A percentile compares a stretch with the other conserved stretches of the same genome.
Evolutionary conservation across 92 coral and sea anemone species (phyloP).

Genomic region (Epizoanthus illoricatus): DNA sequence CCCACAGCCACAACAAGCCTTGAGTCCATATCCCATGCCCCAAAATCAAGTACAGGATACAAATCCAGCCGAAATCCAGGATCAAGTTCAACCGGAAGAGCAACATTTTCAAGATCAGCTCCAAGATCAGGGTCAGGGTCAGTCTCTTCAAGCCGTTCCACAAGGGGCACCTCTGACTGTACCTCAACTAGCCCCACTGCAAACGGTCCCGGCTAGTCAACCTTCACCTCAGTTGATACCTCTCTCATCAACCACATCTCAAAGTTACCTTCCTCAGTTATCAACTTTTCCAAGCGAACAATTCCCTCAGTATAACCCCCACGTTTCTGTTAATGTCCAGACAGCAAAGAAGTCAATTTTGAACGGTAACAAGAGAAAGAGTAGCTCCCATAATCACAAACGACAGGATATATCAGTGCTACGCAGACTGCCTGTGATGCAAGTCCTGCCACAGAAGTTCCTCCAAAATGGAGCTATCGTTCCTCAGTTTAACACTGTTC

Average conservation of each 20-base stretch:
- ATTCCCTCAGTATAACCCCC: slow-evolving; percentile 39
- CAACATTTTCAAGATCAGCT: slow-evolving; percentile 6
- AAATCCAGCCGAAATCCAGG: slow-evolving; percentile 3
- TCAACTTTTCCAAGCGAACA: slow-evolving; percentile 27
- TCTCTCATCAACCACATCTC: background rate
- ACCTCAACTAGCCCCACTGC: background rate
- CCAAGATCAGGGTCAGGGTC: slow-evolving; percentile 11
- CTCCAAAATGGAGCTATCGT: slow-evolving; percentile 71
- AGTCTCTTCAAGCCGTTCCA: background rate
- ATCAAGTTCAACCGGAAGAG: slow-evolving; percentile 15
- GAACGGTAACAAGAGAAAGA: slow-evolving; percentile 5
- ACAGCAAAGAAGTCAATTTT: slow-evolving; percentile 9
- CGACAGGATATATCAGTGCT: slow-evolving; percentile 74
- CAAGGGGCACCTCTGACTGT: background rate
- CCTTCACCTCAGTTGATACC: slow-evolving; percentile 22
- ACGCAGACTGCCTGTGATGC: slow-evolving; percentile 80
- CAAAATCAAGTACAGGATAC: background rate
- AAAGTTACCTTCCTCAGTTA: slow-evolving; percentile 2
- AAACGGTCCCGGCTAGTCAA: background rate
- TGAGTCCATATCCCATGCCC: background rate
- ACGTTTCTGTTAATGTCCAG: slow-evolving; percentile 59
- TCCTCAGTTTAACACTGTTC: slow-evolving; percentile 65
- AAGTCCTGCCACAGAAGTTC: slow-evolving; percentile 79
- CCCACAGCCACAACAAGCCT: slow-evolving; percentile 6
- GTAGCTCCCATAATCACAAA: background rate